Base-by-base conservation (phyloP, 2,797 vertebrate species). In the Falco rusticolus region DNA sequence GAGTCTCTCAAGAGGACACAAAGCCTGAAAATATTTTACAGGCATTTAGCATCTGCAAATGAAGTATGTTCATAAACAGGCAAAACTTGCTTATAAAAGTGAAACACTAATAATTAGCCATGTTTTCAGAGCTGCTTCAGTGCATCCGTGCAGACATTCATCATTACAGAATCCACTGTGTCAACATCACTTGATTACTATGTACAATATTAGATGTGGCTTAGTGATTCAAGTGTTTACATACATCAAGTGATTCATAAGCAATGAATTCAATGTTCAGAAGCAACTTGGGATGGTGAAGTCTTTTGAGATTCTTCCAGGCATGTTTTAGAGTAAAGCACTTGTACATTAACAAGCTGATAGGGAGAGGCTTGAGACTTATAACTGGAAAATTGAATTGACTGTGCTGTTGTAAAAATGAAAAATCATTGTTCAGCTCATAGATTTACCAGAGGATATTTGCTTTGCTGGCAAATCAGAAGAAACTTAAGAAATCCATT, bases 321-420 rank as follows among this genome's bases (percentile, higher is more conserved):
- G 84, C 87, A 1, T 7, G 45, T 51, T 66, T 92, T 45, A 37
- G 75, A 94, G 71, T 29, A 18, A 10, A 11, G 59, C 76, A n/a
- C 65, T 88, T 31, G 61, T 53, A 28, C 14, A 6, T 92, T 96
- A 96, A 94, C 50, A 11, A 91, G 93, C 79, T 96, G 93, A 82
- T 63, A 47, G 85, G 50, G 84, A 78, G 94, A 95, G 94, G 68
- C 87, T 95, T 75, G 91, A 93, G 94, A 94, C 83, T 93, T 71
- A 26, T 41, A 90, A 70, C 87, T 95, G 96, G 93, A 88, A 96
- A 96, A 95, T 92, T 81, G 89, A 87, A 96, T 94, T 91, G 95
- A 88, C 87, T 95, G 60, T 54, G 93, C 91, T 81, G 82, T 57
- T 93, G 87, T 90, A 69, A 50, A 90, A 88, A 79, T 94, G 89